These are phyloP conservation scores for Planiliza haematocheilus DNA, from an alignment of 2,113 vertebrate species.

Conservation along the genomic window DNA sequence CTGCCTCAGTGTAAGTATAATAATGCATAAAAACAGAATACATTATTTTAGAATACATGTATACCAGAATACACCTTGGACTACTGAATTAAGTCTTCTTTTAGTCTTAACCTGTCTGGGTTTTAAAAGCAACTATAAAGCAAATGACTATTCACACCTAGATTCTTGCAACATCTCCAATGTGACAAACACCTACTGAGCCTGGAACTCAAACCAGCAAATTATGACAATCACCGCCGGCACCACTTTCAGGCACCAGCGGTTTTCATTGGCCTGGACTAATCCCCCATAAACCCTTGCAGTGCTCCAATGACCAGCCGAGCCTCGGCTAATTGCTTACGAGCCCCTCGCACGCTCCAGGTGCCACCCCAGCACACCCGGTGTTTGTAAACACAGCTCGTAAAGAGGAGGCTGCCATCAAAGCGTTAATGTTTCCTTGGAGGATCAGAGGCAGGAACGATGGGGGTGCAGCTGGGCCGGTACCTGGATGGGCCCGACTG, in stretches of 20 bases:
- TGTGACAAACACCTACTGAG: constrained; percentile 68
- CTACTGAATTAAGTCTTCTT: too few species aligned
- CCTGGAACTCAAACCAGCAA: constrained; percentile 63
- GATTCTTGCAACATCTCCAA: constrained; percentile 15
- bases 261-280: constrained; percentile 80
- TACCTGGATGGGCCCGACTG: constrained; percentile 65
- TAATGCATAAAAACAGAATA: too few species aligned
- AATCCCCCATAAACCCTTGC: constrained; percentile 79
- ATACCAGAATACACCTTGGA: too few species aligned
- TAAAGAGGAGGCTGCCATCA: constrained; percentile 76
- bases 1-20: too few species aligned
- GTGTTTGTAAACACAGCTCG: constrained; percentile 80
- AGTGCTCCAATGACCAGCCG: constrained; percentile 68
- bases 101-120: background rate
- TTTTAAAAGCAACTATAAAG: background rate
- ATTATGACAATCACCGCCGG: constrained; percentile 72
- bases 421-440: constrained; percentile 71
- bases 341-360: constrained; percentile 77
- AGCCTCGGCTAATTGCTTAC: constrained; percentile 74
- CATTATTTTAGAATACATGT: too few species aligned
- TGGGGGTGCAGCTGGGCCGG: constrained; percentile 71
- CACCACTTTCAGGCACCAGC: constrained; percentile 81
- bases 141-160: constrained; percentile 3
- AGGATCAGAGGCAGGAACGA: constrained; percentile 72
- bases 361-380: constrained; percentile 67